These are phyloP conservation scores for Acromyrmex echinatior DNA, from an alignment of 1,140 invertebrate genomes.

Conservation along the genomic window DNA sequence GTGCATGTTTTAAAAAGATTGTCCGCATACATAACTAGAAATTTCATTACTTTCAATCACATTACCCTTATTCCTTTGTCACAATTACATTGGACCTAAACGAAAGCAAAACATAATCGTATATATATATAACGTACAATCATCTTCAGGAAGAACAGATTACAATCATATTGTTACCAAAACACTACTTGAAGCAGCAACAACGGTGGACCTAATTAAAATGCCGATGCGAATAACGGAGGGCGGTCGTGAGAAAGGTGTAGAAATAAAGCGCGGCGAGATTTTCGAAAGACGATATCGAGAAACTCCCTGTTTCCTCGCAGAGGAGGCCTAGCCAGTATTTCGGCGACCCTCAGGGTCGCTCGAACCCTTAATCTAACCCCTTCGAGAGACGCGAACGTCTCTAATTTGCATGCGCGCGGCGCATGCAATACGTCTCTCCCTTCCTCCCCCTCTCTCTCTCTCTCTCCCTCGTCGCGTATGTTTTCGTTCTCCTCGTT, in stretches of 20 bases:
- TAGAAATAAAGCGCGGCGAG: conserved; percentile 36
- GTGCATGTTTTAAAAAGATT: neutral
- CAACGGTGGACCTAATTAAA: conserved; percentile 73
- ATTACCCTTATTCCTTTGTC: neutral
- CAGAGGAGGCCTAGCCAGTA: conserved; percentile 58
- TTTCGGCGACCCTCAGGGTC: conserved; percentile 69
- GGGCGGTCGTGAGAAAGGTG: conserved; percentile 75
- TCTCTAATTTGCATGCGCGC: conserved; percentile 74
- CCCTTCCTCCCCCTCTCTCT: conserved; percentile 33
- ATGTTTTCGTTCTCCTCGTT: conserved; percentile 40
- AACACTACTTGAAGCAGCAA: conserved; percentile 28
- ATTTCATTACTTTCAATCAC: neutral
- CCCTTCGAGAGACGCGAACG: conserved; percentile 71
- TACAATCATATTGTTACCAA: conserved; percentile 69
- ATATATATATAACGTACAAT: conserved; percentile 7
- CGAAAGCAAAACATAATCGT: conserved; percentile 63
- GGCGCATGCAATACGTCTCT: conserved; percentile 45
- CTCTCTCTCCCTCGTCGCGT: conserved; percentile 23
- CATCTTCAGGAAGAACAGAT: conserved; percentile 18
- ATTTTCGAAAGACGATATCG: conserved; percentile 77
- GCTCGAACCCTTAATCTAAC: conserved; percentile 68
- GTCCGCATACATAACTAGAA: neutral
- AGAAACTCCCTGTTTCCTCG: conserved; percentile 59
- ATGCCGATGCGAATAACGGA: conserved; percentile 49
- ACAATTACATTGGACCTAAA: conserved; percentile 12